These are phyloP conservation scores for Rhagologus leucostigma DNA, from an alignment of 2,113 vertebrate genomes.

Conservation along the genomic window DNA sequence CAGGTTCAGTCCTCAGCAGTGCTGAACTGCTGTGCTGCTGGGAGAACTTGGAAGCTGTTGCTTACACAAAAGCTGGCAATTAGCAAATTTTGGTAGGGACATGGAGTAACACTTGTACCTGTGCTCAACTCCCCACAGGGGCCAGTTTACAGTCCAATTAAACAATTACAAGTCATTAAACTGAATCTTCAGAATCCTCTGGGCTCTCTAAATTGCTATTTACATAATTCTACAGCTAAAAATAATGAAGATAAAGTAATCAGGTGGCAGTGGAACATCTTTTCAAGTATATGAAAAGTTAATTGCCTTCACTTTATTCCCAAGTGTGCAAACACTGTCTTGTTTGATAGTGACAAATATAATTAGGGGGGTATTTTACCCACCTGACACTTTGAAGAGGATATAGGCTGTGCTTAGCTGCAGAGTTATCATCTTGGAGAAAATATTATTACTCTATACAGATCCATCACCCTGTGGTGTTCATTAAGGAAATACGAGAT, in stretches of 20 bases:
- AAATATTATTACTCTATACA: neutral
- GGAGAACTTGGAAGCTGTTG: neutral
- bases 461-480: neutral
- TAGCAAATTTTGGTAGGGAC: neutral
- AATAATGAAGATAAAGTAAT: conserved; percentile 51
- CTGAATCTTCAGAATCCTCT: conserved; percentile 23
- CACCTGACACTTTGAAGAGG: neutral
- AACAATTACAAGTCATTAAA: conserved; percentile 46
- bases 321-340: neutral
- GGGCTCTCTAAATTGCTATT: conserved; percentile 42
- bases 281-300: conserved; percentile 9
- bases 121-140: conserved; percentile 13
- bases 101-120: neutral
- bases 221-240: conserved; percentile 57
- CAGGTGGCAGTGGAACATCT: neutral
- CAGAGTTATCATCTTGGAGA: neutral
- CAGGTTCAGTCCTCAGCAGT: neutral
- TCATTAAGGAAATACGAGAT: neutral
- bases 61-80: neutral
- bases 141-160: conserved; percentile 45
- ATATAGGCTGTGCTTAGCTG: neutral
- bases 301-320: conserved; percentile 11
- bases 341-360: neutral
- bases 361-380: neutral
- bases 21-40: neutral